phyloP scores from a whole-genome alignment of 2,888 invertebrate genomes.

The Oscheius sp. region DNA sequence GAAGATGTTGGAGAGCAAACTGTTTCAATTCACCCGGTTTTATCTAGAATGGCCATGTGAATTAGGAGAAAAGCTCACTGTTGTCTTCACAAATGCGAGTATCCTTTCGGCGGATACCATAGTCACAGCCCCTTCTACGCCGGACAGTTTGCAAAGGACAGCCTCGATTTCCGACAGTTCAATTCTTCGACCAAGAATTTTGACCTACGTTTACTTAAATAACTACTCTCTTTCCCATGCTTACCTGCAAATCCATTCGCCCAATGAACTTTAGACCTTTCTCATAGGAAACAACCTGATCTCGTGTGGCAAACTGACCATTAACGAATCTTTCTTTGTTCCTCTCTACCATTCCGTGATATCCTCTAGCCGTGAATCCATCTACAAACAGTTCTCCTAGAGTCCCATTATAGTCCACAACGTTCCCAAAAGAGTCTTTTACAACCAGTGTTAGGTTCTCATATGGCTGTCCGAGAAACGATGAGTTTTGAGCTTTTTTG shows the following conservation, averaged over 20 bases:
- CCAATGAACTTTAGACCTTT: constrained; percentile 50
- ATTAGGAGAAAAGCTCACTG: background rate
- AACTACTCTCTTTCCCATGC: background rate
- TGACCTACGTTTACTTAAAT: constrained; percentile 41
- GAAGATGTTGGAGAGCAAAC: constrained; percentile 24
- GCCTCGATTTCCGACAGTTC: constrained; percentile 53
- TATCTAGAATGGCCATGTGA: background rate
- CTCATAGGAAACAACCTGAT: constrained; percentile 25
- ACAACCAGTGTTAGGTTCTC: constrained; percentile 39
- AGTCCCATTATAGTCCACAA: constrained; percentile 5
- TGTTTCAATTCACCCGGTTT: constrained; percentile 27
- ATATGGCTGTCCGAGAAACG: constrained; percentile 49
- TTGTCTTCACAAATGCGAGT: background rate
- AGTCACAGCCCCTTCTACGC: constrained; percentile 21
- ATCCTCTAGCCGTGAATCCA: constrained; percentile 20
- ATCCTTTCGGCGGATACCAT: constrained; percentile 1
- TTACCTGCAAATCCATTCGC: constrained; percentile 52
- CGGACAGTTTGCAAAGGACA: background rate
- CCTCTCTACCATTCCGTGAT: constrained; percentile 22
- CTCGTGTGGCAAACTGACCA: constrained; percentile 39
- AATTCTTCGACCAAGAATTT: constrained; percentile 61
- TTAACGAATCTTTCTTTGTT: constrained; percentile 17
- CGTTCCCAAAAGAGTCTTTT: constrained; percentile 20
- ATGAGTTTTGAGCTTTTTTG: constrained; percentile 17
- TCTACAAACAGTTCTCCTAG: constrained; percentile 20